phyloP scores from a whole-genome alignment of 2,888 invertebrate species.

The Hanleya hanleyi region DNA sequence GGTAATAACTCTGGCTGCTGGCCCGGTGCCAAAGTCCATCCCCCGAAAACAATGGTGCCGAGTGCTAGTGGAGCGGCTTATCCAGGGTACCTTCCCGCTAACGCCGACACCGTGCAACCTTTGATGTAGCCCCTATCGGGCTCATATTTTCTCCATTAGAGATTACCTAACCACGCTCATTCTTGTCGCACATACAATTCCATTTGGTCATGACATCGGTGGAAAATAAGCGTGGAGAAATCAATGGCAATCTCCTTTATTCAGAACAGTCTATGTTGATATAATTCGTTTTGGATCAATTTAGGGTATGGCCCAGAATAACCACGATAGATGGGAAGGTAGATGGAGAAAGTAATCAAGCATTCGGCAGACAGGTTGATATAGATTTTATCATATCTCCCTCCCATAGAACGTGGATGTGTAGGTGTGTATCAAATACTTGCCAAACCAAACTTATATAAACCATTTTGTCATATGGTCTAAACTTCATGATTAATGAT shows the following conservation, averaged over 20 bases:
- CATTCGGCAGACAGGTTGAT: too few species aligned
- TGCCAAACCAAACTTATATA: too few species aligned
- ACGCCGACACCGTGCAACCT: neutral
- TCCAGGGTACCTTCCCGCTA: too few species aligned
- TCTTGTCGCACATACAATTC: neutral
- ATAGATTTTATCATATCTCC: too few species aligned
- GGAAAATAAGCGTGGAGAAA: neutral
- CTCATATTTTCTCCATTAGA: neutral
- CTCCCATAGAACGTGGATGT: too few species aligned
- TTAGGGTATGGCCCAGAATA: constrained; percentile 1
- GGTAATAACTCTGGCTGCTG: too few species aligned
- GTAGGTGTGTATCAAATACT: too few species aligned
- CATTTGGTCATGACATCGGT: neutral
- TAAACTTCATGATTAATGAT: too few species aligned
- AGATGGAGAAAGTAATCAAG: neutral
- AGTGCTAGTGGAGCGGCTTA: too few species aligned
- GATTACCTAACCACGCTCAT: neutral
- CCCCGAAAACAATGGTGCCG: too few species aligned
- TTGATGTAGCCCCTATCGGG: neutral
- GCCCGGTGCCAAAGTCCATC: too few species aligned
- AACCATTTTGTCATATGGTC: too few species aligned
- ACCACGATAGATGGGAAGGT: neutral
- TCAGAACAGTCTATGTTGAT: neutral
- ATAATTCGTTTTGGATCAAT: constrained; percentile 6
- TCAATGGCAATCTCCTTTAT: constrained; percentile 10